Base-by-base conservation (phyloP, 2,888 invertebrate species). In the Monopis laevigella region DNA sequence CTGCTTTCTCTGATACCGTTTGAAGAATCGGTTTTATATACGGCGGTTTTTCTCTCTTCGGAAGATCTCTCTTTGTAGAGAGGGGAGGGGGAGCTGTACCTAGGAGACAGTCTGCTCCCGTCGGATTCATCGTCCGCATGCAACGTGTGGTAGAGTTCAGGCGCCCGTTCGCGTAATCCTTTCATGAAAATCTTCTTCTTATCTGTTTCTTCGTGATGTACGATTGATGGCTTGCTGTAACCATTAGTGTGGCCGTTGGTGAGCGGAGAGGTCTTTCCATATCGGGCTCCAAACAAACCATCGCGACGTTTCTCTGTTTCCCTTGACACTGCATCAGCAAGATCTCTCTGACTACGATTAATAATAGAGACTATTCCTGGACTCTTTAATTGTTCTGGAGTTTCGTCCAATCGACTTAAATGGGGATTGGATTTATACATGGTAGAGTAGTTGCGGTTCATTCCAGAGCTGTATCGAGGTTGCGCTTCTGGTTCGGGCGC, bases 361-460 rank as follows among this genome's bases (percentile, higher is more conserved):
- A 93, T 89, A 49, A 92, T 89, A 43, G 92, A 92, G 27, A 94
- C 89, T 49, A 94, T 89, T 28, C 92, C 92, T 0, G 93, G 93
- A 62, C 92, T 93, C 62, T 93, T 92, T 6, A 92, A 70, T 42
- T 90, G 87, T 47, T 85, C 86, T 0, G 88, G 88, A 6, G 85
- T 86, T 56, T 89, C 88, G 49, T 88, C 86, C 36, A 89, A 67
- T 13, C 86, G 81, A 56, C 87, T 88, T 34, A 92, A 71, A 59
- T 92, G 90, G 24, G 91, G 88, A 64, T 89, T 91, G 2, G 90
- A 91, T 61, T 89, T 90, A 67, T 90, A 89, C 67, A 89, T 86
- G 43, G 82, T 80, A 41, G 82, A 78, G 53, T 78, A 65, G 53
- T 81, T 78, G 49, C 82, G 73, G 55, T 55, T 81, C 65, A 82